Evolutionary conservation across 2,888 invertebrate species (phyloP).

Genomic region (Dione juno): DNA sequence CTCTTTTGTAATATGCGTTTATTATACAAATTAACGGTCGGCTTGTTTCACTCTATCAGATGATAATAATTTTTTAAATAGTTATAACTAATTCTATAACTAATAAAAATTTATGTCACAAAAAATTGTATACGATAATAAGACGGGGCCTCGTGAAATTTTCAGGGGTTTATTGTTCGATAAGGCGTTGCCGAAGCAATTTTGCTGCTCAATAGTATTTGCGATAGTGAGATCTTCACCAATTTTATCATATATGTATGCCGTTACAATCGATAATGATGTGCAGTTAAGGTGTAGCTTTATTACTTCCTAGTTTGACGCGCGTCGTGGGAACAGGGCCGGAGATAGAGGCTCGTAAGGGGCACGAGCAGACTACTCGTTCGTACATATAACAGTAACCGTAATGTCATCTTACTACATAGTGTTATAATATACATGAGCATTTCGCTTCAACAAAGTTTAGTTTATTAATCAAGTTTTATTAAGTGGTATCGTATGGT

Average conservation of each 20-base stretch:
- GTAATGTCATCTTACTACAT: constrained; percentile 45
- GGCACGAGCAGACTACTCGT: constrained; percentile 59
- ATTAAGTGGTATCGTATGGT: constrained; percentile 5
- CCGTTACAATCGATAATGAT: constrained; percentile 81
- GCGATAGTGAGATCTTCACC: constrained; percentile 58
- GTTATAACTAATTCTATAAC: no score
- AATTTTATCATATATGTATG: constrained; percentile 72
- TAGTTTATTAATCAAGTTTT: no score
- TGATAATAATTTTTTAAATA: no score
- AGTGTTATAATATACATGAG: constrained; percentile 35
- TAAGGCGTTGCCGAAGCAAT: constrained; percentile 72
- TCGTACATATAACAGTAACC: constrained; percentile 44
- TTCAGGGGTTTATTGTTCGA: constrained; percentile 61
- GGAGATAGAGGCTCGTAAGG: constrained; percentile 79
- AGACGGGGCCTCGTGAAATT: constrained; percentile 23
- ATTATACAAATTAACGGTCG: no score
- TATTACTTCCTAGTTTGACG: constrained; percentile 77
- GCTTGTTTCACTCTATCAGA: no score
- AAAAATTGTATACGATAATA: constrained; percentile 1
- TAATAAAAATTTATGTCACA: neutral
- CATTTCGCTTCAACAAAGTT: constrained; percentile 38
- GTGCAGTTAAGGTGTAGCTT: constrained; percentile 81
- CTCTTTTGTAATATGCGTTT: no score
- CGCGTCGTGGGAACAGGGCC: constrained; percentile 74
- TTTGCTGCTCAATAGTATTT: constrained; percentile 50